A percentile compares a stretch with the other conserved stretches of the same genome.
These are phyloP conservation scores for Polypterus bichir DNA, from an alignment of 2,113 vertebrate genomes.

Conservation along the genomic window DNA sequence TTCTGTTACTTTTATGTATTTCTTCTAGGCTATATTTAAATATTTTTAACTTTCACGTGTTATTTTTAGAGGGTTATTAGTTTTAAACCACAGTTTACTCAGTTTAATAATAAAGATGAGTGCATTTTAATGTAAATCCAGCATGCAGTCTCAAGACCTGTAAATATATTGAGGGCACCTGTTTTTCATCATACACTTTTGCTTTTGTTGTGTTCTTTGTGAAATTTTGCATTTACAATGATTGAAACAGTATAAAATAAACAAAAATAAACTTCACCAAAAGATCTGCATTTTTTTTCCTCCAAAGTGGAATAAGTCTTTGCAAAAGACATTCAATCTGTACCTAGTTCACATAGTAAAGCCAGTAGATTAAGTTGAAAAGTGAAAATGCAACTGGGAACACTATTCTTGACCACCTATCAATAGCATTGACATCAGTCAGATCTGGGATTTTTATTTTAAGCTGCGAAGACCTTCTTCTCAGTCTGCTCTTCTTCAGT, in stretches of 20 bases:
- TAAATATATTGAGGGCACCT: slow-evolving; percentile 33
- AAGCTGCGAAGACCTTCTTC: slow-evolving; percentile 82
- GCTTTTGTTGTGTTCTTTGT: slow-evolving; percentile 28
- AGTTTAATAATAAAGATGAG: slow-evolving; percentile 4
- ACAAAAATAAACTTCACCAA: slow-evolving; percentile 27
- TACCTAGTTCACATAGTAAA: slow-evolving; percentile 91
- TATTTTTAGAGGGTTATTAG: neutral
- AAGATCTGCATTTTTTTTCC: slow-evolving; percentile 18
- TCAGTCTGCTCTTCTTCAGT: slow-evolving; percentile 69
- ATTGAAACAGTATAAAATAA: slow-evolving; percentile 18
- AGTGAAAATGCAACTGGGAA: slow-evolving; percentile 89
- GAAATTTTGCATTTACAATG: slow-evolving; percentile 16
- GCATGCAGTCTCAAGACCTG: slow-evolving; percentile 45
- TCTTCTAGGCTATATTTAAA: no score
- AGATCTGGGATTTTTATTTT: slow-evolving; percentile 96
- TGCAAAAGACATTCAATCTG: slow-evolving; percentile 10
- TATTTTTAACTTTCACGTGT: no score
- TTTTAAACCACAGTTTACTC: slow-evolving; percentile 9
- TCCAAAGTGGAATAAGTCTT: slow-evolving; percentile 17
- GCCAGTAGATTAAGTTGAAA: slow-evolving; percentile 97
- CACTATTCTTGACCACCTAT: slow-evolving; percentile 92
- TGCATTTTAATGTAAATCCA: slow-evolving; percentile 10
- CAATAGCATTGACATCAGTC: slow-evolving; percentile 92
- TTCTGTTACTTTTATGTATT: no score
- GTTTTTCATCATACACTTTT: slow-evolving; percentile 27